A percentile compares a stretch with the other conserved stretches of the same genome.
These are phyloP conservation scores for Diadumene lineata DNA, from an alignment of 92 coral and sea anemone species.

Conservation along the genomic window DNA sequence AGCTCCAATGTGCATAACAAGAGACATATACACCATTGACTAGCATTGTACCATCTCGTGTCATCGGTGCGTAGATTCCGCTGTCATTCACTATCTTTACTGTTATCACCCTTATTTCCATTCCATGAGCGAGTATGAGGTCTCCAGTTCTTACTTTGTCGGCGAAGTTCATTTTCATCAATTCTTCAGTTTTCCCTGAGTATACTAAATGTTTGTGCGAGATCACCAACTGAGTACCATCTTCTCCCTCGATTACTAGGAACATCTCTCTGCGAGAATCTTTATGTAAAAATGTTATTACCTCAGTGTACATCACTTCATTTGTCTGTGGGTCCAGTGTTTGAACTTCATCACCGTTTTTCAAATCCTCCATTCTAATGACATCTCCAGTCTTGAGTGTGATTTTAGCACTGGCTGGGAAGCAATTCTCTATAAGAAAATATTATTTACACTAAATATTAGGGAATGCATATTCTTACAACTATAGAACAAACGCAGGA, in stretches of 20 bases:
- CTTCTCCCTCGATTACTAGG: constrained; percentile 35
- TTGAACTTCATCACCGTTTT: constrained; percentile 58
- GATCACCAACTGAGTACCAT: constrained; percentile 39
- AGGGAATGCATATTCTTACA: too few relatives aligned
- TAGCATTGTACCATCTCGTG: constrained; percentile 65
- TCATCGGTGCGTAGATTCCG: constrained; percentile 79
- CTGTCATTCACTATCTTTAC: constrained; percentile 32
- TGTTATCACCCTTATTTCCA: constrained; percentile 17
- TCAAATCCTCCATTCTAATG: constrained; percentile 40
- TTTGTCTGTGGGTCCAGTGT: constrained; percentile 57
- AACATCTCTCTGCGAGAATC: constrained; percentile 17
- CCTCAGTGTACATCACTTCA: constrained; percentile 39
- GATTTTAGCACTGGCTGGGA: constrained; percentile 63
- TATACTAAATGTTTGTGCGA: constrained; percentile 72
- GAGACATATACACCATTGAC: constrained; percentile 64
- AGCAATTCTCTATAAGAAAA: too few relatives aligned
- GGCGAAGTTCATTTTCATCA: constrained; percentile 45
- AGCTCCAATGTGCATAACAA: constrained; percentile 76
- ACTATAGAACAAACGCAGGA: too few relatives aligned
- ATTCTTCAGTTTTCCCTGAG: constrained; percentile 12
- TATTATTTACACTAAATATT: too few relatives aligned
- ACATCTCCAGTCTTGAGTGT: constrained; percentile 51
- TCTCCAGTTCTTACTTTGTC: constrained; percentile 55
- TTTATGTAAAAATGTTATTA: constrained; percentile 70
- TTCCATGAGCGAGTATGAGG: constrained; percentile 31